These are phyloP conservation scores for Geococcyx californianus DNA, from an alignment of 2,113 vertebrate species.

Conservation along the genomic window DNA sequence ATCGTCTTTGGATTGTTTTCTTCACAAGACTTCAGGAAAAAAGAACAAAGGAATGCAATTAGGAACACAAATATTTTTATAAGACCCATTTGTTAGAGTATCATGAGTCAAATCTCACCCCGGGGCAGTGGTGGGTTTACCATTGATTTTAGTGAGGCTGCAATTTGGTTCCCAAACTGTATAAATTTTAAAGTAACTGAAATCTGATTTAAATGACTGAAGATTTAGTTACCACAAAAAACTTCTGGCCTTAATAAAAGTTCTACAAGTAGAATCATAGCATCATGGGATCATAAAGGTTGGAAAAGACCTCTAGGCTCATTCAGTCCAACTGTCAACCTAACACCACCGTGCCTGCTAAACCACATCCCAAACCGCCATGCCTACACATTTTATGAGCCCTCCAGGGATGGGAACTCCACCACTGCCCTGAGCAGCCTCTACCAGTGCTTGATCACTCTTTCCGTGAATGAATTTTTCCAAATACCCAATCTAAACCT, in stretches of 20 bases:
- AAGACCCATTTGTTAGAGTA: neutral
- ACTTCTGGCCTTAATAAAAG: neutral
- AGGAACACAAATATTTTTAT: neutral
- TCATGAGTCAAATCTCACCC: neutral
- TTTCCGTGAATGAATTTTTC: no score
- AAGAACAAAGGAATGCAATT: conserved; percentile 26
- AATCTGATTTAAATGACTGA: neutral
- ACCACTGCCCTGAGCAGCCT: no score
- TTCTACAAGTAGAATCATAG: neutral
- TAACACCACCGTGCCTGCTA: no score
- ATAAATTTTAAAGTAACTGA: neutral
- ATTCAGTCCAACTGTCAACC: no score
- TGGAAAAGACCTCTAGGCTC: no score
- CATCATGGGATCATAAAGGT: no score
- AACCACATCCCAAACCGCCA: no score
- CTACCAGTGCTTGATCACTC: no score
- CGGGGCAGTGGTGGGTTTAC: neutral
- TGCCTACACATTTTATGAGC: no score
- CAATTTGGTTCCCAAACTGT: neutral
- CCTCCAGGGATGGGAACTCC: no score
- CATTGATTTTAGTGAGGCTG: neutral
- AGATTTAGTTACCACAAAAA: neutral
- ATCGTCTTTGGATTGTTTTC: conserved; percentile 13
- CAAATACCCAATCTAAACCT: no score
- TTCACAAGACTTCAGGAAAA: neutral